These are phyloP conservation scores for Urocitellus parryii DNA, from an alignment of 2,113 vertebrate genomes.

Conservation along the genomic window DNA sequence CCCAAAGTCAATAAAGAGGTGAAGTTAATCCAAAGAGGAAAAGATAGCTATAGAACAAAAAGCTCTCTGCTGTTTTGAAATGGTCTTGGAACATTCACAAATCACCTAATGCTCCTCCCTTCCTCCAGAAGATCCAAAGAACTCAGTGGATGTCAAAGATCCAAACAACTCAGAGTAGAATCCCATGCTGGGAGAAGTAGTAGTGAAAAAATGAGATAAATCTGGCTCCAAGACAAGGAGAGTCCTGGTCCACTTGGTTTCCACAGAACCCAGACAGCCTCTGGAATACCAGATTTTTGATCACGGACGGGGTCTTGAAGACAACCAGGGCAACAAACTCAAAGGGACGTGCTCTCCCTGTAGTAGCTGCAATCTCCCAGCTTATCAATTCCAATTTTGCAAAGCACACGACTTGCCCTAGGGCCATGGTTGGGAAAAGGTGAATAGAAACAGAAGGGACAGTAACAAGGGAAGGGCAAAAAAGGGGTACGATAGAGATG, in stretches of 20 bases:
- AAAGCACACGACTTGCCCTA: not conserved
- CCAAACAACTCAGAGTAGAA: not conserved
- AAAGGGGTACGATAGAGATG: not conserved
- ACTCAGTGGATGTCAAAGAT: not conserved
- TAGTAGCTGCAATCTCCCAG: not conserved
- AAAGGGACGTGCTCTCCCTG: not conserved
- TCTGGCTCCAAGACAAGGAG: not conserved
- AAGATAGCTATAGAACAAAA: conserved; percentile 5
- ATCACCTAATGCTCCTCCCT: not conserved
- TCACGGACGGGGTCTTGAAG: not conserved
- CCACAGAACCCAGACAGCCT: not conserved
- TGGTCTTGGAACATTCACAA: not conserved
- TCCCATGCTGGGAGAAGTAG: not conserved
- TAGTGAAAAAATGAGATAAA: not conserved
- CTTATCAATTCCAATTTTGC: conserved; percentile 9
- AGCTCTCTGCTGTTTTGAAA: not conserved
- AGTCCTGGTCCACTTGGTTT: not conserved
- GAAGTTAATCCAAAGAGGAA: not conserved
- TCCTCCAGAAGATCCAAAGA: not conserved
- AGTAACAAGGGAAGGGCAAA: not conserved
- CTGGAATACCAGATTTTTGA: not conserved
- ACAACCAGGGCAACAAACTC: not conserved
- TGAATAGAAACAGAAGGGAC: not conserved
- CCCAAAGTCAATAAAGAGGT: not conserved
- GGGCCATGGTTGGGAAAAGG: not conserved